These are phyloP conservation scores for Adela reaumurella DNA, from an alignment of 2,888 invertebrate genomes.

Conservation along the genomic window DNA sequence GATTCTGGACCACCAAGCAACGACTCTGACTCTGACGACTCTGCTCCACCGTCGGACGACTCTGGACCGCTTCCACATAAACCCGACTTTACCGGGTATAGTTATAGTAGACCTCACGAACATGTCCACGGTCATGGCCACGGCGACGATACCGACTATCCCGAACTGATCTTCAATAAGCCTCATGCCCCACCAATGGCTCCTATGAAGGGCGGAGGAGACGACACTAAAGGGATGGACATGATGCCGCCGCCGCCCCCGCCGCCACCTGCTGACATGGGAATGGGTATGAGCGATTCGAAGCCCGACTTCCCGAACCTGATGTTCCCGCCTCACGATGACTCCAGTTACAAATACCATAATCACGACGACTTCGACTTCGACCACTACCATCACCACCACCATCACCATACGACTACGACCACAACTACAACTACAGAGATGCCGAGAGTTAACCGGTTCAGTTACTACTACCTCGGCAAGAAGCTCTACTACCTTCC, in stretches of 20 bases:
- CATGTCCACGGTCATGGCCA: slow-evolving; percentile 27
- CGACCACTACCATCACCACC: slow-evolving; percentile 30
- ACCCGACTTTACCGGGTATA: slow-evolving; percentile 6
- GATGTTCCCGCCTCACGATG: slow-evolving; percentile 25
- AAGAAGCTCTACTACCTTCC: slow-evolving; percentile 74
- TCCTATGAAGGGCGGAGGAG: too few relatives aligned
- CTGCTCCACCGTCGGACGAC: slow-evolving; percentile 5
- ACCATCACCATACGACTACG: slow-evolving; percentile 31
- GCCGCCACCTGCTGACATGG: slow-evolving; percentile 8
- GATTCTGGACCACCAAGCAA: background rate
- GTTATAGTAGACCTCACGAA: slow-evolving; percentile 2
- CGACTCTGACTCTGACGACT: background rate
- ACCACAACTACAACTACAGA: slow-evolving; percentile 44
- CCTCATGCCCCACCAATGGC: too few relatives aligned
- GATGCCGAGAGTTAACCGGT: slow-evolving; percentile 58
- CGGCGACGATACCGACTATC: slow-evolving; percentile 24
- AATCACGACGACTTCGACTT: slow-evolving; percentile 36
- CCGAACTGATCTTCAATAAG: slow-evolving; percentile 32
- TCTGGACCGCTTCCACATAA: slow-evolving; percentile 10
- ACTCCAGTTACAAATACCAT: slow-evolving; percentile 33
- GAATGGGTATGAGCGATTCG: slow-evolving; percentile 3
- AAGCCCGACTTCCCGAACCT: slow-evolving; percentile 18
- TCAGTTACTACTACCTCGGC: slow-evolving; percentile 72
- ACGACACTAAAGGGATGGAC: slow-evolving; percentile 23
- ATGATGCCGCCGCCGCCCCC: slow-evolving; percentile 34